Evolutionary conservation across 2,888 invertebrate genomes (phyloP), one percentile per base, ranked within the genome.

Genomic region (Xiphydria camelus): DNA sequence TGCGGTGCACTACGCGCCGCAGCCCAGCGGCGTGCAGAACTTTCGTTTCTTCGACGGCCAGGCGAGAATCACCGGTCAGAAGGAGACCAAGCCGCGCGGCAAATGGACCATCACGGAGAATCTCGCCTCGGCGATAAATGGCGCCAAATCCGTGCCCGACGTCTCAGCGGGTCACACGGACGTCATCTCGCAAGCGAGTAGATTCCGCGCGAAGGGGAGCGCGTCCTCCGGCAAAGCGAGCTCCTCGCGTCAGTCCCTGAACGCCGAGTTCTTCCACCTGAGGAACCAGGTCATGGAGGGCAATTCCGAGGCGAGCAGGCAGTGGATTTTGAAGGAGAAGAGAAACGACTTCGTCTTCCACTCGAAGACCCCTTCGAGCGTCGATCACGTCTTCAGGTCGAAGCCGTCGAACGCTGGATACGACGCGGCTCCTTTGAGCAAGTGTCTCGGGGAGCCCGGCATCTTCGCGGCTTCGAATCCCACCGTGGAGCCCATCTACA

Each of bases 91-190:
- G 40, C 44, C 63, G 2, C 55, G 67, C 17, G 68, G 68, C 39
- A 73, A 68, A 45, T 73, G 71, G 72, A 73, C 73, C 1, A 61
- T 73, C 19, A 64, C 65, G 1, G 71, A 71, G 38, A 69, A 63
- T 39, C 33, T 55, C 14, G 51, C 54, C 5, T 47, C 60, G 4
- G 40, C 51, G 18, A 43, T 51, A 18, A 61, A 63, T 21, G 47
- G 42, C 29, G 19, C 47, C 1, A 59, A 57, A 31, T 54, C 54
- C 12, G 46, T 53, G 19, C 44, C 56, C 9, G 57, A 60, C 17
- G 42, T 51, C n/a, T 49, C 57, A 18, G 4, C 32, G 12, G 46
- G 45, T 9, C 53, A 57, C 7, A 45, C 38, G 4, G 62, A 66
- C 4, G 17, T 41, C 1, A 50, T 44, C 1, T 29, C 45, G 15